A percentile compares a stretch with the other conserved stretches of the same genome.
phyloP scores from a whole-genome alignment of 2,797 vertebrate species.

The Lacerta bilineata region DNA sequence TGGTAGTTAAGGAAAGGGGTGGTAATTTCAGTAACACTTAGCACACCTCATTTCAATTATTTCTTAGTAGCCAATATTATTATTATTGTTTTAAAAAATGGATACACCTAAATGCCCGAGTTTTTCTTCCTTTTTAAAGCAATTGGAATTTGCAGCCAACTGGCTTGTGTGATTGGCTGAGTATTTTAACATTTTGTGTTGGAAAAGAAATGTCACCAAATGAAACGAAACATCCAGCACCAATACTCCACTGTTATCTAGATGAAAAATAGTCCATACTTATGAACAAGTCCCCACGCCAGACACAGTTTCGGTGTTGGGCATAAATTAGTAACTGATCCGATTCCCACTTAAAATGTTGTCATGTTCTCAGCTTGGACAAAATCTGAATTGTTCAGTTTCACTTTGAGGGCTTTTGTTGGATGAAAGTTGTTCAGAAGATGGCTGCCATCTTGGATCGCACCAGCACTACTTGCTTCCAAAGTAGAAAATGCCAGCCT shows the following conservation, averaged over 20 bases:
- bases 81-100: constrained; percentile 45
- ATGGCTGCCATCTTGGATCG: background rate
- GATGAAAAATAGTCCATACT: constrained; percentile 54
- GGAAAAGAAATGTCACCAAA: constrained; percentile 68
- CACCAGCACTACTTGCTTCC: background rate
- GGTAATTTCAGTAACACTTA: constrained; percentile 43
- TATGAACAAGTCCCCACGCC: constrained; percentile 27
- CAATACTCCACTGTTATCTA: constrained; percentile 56
- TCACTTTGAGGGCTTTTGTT: background rate
- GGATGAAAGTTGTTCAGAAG: constrained; percentile 27
- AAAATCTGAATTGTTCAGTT: background rate
- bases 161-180: constrained; percentile 64
- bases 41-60: constrained; percentile 19
- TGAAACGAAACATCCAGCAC: constrained; percentile 63
- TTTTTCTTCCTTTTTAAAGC: constrained; percentile 52
- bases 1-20: background rate
- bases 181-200: constrained; percentile 57
- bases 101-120: constrained; percentile 40
- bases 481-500: background rate
- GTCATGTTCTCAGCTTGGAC: background rate
- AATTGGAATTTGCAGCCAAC: constrained; percentile 54
- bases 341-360: constrained; percentile 18
- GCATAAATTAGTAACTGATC: background rate
- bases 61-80: constrained; percentile 36
- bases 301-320: background rate